phyloP scores from a whole-genome alignment of 2,888 invertebrate species.

The Caenorhabditis imperialis region DNA sequence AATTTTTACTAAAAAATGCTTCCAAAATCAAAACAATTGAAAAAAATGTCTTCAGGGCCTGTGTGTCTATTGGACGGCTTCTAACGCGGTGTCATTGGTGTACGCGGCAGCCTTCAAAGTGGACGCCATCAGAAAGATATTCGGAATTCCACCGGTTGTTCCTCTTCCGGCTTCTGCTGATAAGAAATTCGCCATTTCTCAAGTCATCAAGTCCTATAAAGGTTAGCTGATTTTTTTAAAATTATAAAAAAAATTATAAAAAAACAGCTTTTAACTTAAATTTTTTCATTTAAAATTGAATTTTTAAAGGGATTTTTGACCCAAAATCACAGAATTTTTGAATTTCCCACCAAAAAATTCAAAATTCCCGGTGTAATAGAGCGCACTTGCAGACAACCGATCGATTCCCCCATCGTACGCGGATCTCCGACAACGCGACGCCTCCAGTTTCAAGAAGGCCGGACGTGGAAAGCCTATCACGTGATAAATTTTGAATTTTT shows the following conservation, averaged over 20 bases:
- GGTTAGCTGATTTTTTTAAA: slow-evolving; percentile 25
- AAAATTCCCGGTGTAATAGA: neutral
- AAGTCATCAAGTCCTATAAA: slow-evolving; percentile 56
- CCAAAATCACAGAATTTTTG: neutral
- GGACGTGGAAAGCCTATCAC: slow-evolving; percentile 71
- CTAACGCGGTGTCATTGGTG: slow-evolving; percentile 71
- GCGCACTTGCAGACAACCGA: slow-evolving; percentile 59
- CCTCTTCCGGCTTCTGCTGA: slow-evolving; percentile 33
- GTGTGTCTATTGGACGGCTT: slow-evolving; percentile 76
- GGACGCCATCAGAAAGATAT: slow-evolving; percentile 64
- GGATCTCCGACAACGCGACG: slow-evolving; percentile 67
- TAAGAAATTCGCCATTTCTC: slow-evolving; percentile 45
- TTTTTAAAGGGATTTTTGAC: neutral
- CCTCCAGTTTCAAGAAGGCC: slow-evolving; percentile 72
- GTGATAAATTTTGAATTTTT: too few relatives aligned
- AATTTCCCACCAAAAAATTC: too few relatives aligned
- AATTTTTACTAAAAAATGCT: too few relatives aligned
- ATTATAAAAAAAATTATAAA: neutral
- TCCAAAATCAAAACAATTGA: too few relatives aligned
- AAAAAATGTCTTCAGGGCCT: slow-evolving; percentile 63
- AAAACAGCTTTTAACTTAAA: neutral
- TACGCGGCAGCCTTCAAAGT: slow-evolving; percentile 70
- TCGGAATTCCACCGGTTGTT: slow-evolving; percentile 62
- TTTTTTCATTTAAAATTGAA: too few relatives aligned
- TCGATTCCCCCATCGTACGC: slow-evolving; percentile 67